Evolutionary conservation across 2,113 vertebrate species (phyloP).

Genomic region (Hystrix cristata): DNA sequence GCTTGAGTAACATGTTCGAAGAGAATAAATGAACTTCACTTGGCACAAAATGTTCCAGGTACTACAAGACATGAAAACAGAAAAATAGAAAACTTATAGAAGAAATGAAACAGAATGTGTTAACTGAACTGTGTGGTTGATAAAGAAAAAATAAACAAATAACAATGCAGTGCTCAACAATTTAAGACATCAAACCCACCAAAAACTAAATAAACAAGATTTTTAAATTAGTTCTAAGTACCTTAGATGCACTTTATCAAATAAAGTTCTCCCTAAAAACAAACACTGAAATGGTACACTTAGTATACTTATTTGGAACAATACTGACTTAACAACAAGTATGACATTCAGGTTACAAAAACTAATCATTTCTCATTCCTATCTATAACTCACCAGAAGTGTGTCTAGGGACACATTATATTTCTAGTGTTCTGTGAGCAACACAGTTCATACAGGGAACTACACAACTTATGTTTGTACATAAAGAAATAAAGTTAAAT

Average conservation of each 20-base stretch:
- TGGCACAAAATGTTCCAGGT: background rate
- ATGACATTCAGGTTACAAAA: slow-evolving; percentile 40
- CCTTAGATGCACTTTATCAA: background rate
- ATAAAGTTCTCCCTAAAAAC: background rate
- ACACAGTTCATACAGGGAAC: background rate
- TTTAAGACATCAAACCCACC: background rate
- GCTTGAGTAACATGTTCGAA: background rate
- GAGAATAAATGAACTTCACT: slow-evolving; percentile 43
- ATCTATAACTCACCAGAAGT: background rate
- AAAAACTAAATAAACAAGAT: background rate
- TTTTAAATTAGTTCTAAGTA: background rate
- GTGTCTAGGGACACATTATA: background rate
- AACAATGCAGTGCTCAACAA: background rate
- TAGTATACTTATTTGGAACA: background rate
- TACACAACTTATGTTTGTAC: background rate
- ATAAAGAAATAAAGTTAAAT: background rate
- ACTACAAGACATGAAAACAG: background rate
- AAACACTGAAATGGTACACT: background rate
- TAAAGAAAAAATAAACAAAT: background rate
- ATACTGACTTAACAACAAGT: background rate
- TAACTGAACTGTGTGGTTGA: background rate
- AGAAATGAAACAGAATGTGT: slow-evolving; percentile 10
- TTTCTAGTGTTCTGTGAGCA: slow-evolving; percentile 3
- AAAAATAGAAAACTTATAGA: background rate
- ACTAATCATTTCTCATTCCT: slow-evolving; percentile 49